phyloP scores from a whole-genome alignment of 2,113 vertebrate species.

The Trichechus manatus region DNA sequence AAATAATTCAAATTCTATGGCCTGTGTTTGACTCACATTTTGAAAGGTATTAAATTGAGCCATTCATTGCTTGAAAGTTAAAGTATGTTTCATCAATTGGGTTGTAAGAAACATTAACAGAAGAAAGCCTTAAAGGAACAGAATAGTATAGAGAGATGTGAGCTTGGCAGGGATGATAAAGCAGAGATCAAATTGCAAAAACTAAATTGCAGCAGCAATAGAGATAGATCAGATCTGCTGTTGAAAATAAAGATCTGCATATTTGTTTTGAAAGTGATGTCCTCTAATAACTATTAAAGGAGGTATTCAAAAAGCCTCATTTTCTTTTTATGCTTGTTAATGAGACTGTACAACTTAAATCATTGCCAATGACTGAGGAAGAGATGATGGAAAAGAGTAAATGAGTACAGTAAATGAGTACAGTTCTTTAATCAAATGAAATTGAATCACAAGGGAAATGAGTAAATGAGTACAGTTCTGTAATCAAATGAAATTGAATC shows the following conservation, averaged over 20 bases:
- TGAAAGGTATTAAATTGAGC: conserved; percentile 81
- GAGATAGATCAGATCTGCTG: conserved; percentile 74
- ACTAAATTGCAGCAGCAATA: conserved; percentile 83
- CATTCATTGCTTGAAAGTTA: conserved; percentile 76
- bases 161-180: conserved; percentile 68
- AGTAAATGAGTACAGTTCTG: too few relatives aligned
- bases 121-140: conserved; percentile 68
- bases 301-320: conserved; percentile 78
- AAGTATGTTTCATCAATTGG: conserved; percentile 78
- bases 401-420: conserved; percentile 66
- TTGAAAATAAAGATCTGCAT: conserved; percentile 69
- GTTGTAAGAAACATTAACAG: conserved; percentile 74
- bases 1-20: conserved; percentile 83
- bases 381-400: conserved; percentile 72
- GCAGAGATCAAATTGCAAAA: conserved; percentile 78
- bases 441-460: too few relatives aligned
- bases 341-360: conserved; percentile 81
- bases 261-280: conserved; percentile 77
- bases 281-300: conserved; percentile 80
- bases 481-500: conserved; percentile 50
- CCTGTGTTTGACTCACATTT: conserved; percentile 81
- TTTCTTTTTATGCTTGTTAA: conserved; percentile 61
- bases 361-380: conserved; percentile 65
- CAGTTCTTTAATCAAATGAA: conserved; percentile 73
- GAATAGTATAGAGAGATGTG: conserved; percentile 60